A percentile compares a stretch with the other conserved stretches of the same genome.
Conservation (phyloP, 1,140 invertebrate species). For the Apis florea region DNA sequence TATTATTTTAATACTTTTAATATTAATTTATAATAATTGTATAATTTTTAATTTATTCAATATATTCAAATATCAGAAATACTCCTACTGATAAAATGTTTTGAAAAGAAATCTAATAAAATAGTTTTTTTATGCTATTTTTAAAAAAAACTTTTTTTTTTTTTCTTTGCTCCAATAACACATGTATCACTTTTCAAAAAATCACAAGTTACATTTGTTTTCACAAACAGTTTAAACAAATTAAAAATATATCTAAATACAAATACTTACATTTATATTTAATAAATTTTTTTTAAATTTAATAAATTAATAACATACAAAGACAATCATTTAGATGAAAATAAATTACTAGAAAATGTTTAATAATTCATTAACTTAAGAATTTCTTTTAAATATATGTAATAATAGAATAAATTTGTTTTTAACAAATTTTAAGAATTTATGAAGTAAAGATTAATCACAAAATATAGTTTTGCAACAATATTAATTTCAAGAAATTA, state of each 20-base stretch:
- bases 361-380: background rate
- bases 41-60: background rate
- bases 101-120: background rate
- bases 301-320: background rate
- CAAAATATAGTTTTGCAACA: background rate
- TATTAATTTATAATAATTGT: background rate
- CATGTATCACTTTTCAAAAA: background rate
- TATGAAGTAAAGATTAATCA: background rate
- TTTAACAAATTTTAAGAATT: background rate
- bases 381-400: too few species aligned
- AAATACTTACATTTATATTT: background rate
- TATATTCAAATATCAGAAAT: background rate
- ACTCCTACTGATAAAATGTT: background rate
- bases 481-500: background rate
- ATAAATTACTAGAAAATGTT: background rate
- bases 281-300: background rate
- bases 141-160: background rate
- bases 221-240: background rate
- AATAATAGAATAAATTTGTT: background rate
- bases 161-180: too few species aligned
- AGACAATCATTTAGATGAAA: background rate
- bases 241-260: too few species aligned
- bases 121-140: background rate
- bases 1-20: background rate
- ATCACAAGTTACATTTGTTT: background rate